Conservation (phyloP, 2,888 invertebrate species). For the Hyalella azteca region DNA sequence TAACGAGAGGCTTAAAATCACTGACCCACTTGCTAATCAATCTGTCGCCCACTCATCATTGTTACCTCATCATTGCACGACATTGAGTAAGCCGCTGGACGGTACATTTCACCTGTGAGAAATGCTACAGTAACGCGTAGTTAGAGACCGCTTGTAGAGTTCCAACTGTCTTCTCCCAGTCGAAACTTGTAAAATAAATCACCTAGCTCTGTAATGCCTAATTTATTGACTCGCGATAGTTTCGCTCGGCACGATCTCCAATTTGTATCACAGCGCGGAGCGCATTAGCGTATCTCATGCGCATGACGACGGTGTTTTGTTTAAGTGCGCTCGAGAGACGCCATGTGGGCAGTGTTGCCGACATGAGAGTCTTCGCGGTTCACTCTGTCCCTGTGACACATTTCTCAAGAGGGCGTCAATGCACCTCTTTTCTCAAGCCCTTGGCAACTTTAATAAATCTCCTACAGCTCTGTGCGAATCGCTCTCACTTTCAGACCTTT, state of each 20-base stretch:
- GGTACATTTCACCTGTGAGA: not conserved
- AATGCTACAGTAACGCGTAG: not conserved
- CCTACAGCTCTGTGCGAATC: not conserved
- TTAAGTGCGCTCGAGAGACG: slow-evolving; percentile 14
- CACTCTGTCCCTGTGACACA: slow-evolving; percentile 10
- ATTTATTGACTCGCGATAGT: slow-evolving; percentile 14
- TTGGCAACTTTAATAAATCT: not conserved
- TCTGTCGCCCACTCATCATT: slow-evolving; percentile 17
- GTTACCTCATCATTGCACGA: slow-evolving; percentile 16
- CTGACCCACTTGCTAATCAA: slow-evolving; percentile 34
- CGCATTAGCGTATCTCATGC: slow-evolving; percentile 9
- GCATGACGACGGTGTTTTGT: slow-evolving; percentile 28
- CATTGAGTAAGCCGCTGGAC: slow-evolving; percentile 16
- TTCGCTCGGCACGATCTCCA: slow-evolving; percentile 24
- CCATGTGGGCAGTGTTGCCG: slow-evolving; percentile 24
- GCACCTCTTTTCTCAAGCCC: not conserved
- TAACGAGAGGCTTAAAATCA: slow-evolving; percentile 19
- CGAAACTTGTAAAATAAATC: not conserved
- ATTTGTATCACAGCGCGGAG: slow-evolving; percentile 24
- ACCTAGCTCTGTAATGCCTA: slow-evolving; percentile 4
- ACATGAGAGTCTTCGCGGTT: not conserved
- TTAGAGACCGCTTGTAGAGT: not conserved
- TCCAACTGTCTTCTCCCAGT: not conserved
- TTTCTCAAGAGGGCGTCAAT: slow-evolving; percentile 24
- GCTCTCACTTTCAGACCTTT: not conserved